A percentile compares a stretch with the other conserved stretches of the same genome.
Evolutionary conservation across 2,113 vertebrate genomes (phyloP).

Genomic region (Vidua macroura): DNA sequence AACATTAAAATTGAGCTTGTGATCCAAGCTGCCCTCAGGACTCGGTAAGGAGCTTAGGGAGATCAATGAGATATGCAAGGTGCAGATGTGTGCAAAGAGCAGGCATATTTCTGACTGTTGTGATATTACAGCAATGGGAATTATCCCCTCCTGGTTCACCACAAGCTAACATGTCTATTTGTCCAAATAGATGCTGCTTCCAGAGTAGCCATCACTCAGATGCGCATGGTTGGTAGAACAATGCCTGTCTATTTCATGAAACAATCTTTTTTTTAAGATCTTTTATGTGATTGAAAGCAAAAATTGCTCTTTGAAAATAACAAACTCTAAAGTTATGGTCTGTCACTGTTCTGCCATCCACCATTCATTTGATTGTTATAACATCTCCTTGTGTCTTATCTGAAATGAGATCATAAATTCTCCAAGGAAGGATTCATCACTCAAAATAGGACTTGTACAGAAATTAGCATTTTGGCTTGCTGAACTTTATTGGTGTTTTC

Average conservation of each 20-base stretch:
- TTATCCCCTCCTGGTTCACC: background rate
- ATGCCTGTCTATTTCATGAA: background rate
- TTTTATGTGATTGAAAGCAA: constrained; percentile 17
- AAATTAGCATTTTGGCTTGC: background rate
- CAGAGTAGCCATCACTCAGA: background rate
- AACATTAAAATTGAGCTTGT: background rate
- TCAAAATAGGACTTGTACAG: background rate
- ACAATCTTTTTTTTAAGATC: background rate
- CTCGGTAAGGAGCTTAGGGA: background rate
- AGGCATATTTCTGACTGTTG: background rate
- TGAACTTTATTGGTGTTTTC: background rate
- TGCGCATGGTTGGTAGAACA: background rate
- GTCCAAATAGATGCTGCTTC: background rate
- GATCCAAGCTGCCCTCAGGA: background rate
- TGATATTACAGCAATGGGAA: background rate
- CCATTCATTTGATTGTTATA: background rate
- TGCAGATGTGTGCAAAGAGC: background rate
- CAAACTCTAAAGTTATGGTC: background rate
- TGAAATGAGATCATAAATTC: constrained; percentile 18
- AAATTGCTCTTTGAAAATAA: constrained; percentile 28
- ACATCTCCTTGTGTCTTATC: background rate
- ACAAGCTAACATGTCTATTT: background rate
- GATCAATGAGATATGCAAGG: background rate
- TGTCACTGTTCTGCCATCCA: background rate
- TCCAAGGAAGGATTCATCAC: background rate